These are phyloP conservation scores for Criorhina ranunculi DNA, from an alignment of 2,888 invertebrate species.

Conservation along the genomic window DNA sequence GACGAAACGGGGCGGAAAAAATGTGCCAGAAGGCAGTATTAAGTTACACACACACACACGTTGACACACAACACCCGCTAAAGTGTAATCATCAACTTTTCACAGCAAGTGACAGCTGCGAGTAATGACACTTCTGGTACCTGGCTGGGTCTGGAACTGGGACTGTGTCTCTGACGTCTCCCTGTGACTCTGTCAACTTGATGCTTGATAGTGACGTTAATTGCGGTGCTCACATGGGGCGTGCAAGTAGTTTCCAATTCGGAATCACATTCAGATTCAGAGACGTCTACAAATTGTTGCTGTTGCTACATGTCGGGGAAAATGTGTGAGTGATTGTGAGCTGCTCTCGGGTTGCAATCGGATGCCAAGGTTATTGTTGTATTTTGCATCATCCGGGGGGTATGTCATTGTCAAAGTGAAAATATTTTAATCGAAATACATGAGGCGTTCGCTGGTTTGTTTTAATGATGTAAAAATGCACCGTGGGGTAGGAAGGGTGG, in stretches of 20 bases:
- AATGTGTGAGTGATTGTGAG: not conserved
- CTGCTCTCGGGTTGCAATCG: constrained; percentile 54
- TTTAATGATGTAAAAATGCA: constrained; percentile 17
- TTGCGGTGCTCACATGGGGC: constrained; percentile 55
- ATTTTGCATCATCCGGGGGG: constrained; percentile 52
- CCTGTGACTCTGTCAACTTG: constrained; percentile 45
- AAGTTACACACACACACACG: constrained; percentile 56
- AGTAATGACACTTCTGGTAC: constrained; percentile 68
- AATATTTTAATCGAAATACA: constrained; percentile 74
- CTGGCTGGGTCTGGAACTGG: constrained; percentile 18
- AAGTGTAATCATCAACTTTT: constrained; percentile 52
- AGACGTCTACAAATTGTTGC: constrained; percentile 48
- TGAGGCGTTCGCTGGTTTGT: constrained; percentile 35
- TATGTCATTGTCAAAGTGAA: constrained; percentile 71
- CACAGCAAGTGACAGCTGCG: constrained; percentile 63
- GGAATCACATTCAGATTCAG: constrained; percentile 7
- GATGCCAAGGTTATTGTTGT: constrained; percentile 73
- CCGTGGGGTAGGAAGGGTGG: not conserved
- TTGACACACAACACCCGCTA: constrained; percentile 47
- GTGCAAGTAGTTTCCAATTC: constrained; percentile 22
- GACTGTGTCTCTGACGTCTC: constrained; percentile 12
- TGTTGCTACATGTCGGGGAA: constrained; percentile 10
- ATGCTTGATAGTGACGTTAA: constrained; percentile 71
- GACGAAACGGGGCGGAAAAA: constrained; percentile 3
- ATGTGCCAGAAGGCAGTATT: constrained; percentile 38